Evolutionary conservation across 2,113 vertebrate species (phyloP), one percentile per base, ranked within the genome.

Genomic region (Syngnathus floridae): DNA sequence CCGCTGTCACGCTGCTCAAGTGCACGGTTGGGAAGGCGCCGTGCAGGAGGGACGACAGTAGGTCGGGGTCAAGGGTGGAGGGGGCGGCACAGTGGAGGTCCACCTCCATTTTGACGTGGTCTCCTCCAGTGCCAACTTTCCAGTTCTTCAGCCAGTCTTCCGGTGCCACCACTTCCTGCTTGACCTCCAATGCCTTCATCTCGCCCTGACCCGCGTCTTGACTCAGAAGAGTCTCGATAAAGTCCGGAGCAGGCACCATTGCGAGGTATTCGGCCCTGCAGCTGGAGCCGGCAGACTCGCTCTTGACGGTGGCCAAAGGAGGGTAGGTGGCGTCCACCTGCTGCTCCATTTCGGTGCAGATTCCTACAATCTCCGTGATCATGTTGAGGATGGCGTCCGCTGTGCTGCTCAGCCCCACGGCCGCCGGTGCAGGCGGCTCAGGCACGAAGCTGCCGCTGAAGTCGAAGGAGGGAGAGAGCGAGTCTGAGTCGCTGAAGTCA

Each of bases 321-420:
- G 37, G 5, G 87, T 70, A 88, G 86, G 21, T 3, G 14, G 88
- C 40, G 86, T 71, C 7, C 87, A 54, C 57, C 64, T 87, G 86
- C 87, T 82, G 26, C 92, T 86, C 84, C 80, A 83, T 78, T 63
- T 84, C 93, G 0, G 93, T 92, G 52, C 94, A 94, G 76, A 96
- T 92, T 9, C 95, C 96, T 19, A 98, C 89, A 71, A 98, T 98
- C 49, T 96, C 96, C 0, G 96, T 95, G 91, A 98, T 97, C 85
- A 98, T 91, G 85, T 89, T 95, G 87, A 98, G 93, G 77, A 98
- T 93, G 3, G 94, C 91, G 78, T 98, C 95, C 6, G 93, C 92
- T 62, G 93, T 93, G 85, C 92, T 94, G 62, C 92, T 92, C 43
- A 93, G 90, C 35, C 91, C 94, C 31, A 5, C 48, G 2, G 46